Base-by-base conservation (phyloP, 2,113 vertebrate genomes). In the Silurus asotus region DNA sequence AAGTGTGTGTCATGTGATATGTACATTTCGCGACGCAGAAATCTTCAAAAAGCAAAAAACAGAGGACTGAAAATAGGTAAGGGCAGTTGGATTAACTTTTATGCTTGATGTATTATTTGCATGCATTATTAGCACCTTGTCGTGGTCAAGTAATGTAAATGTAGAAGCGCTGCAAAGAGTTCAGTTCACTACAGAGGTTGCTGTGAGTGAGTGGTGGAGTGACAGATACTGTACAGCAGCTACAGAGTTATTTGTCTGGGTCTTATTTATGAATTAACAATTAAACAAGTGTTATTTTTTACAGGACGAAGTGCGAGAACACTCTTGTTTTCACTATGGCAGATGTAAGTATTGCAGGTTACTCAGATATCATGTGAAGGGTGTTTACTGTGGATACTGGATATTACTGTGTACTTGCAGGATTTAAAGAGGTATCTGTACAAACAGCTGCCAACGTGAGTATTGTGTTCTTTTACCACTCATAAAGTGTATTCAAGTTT, bases 371-470 rank as follows among this genome's bases (percentile, higher is more conserved):
- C 28, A 37, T 28, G 20, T n/a, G 72, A 53, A 53, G 13, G 56
- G 15, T 14, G 56, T 2, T 76, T 14, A 7, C 28, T 28, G n/a
- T 5, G 1, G 0, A 45, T 56, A 79, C 28, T 28, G 28, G 56
- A 48, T 80, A 55, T 78, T 23, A 59, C 62, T 20, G 25, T 8
- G 1, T 75, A 25, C 62, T 72, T 90, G 28, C 94, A 99, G 98
- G 97, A 99, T 88, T 92, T 99, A 88, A 98, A 97, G 92, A 93
- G 97, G 82, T 99, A 96, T 84, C 94, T 99, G 62, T 99, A 98
- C 92, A 99, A 98, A 93, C 98, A 99, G 90, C 88, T 99, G 88
- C 97, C 97, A 70, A 99, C 97, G 97, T 99, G 93, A 93, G 92
- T 88, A 61, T 20, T 37, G 6, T 9, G 11, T 8, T 37, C 8